Evolutionary conservation across 2,888 invertebrate genomes (phyloP).

Genomic region (Xylocampa areola): DNA sequence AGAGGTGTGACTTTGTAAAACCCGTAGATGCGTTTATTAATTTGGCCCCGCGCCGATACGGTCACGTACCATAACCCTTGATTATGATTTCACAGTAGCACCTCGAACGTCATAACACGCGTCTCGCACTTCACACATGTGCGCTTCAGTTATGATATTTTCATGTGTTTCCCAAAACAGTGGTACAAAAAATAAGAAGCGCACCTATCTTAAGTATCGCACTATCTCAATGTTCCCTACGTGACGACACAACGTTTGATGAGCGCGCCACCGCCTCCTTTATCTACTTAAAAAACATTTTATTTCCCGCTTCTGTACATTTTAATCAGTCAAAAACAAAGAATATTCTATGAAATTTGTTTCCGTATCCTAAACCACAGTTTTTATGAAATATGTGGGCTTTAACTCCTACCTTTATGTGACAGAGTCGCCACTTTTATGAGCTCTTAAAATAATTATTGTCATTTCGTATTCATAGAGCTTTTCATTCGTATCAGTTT

Average conservation of each 20-base stretch:
- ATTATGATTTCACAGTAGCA: constrained; percentile 76
- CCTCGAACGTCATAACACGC: constrained; percentile 75
- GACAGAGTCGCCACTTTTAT: constrained; percentile 55
- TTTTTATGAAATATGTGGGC: constrained; percentile 74
- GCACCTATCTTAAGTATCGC: constrained; percentile 77
- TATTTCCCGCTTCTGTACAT: constrained; percentile 85
- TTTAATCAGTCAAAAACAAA: constrained; percentile 84
- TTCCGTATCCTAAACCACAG: constrained; percentile 79
- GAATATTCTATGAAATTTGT: constrained; percentile 82
- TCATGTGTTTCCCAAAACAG: constrained; percentile 80
- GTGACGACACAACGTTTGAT: constrained; percentile 83
- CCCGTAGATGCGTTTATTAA: constrained; percentile 22
- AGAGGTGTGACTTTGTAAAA: constrained; percentile 28
- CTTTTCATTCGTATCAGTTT: constrained; percentile 8
- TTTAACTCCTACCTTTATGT: constrained; percentile 62
- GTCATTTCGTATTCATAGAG: constrained; percentile 42
- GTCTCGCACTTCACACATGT: constrained; percentile 76
- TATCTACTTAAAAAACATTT: constrained; percentile 81
- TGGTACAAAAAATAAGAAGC: constrained; percentile 80
- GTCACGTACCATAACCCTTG: constrained; percentile 70
- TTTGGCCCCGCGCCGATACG: constrained; percentile 53
- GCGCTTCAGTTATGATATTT: constrained; percentile 73
- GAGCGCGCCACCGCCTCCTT: constrained; percentile 77
- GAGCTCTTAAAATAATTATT: constrained; percentile 55
- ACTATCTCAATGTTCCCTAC: constrained; percentile 83